phyloP scores from a whole-genome alignment of 2,888 invertebrate genomes.

The Limnephilus auricula region DNA sequence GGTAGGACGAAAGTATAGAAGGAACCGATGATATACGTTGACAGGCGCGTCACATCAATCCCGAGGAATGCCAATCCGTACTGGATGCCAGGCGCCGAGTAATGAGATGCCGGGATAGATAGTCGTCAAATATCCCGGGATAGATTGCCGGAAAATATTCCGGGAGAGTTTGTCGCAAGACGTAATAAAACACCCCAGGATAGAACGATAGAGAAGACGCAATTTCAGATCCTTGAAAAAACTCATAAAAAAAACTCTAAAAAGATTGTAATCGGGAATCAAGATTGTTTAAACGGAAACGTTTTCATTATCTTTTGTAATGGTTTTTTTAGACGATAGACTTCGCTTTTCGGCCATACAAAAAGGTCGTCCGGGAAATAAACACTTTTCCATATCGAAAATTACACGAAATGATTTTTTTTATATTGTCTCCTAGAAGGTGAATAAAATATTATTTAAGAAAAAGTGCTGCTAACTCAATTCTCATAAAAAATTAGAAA shows the following conservation, averaged over 20 bases:
- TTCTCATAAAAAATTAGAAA: too few relatives aligned
- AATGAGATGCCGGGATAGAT: conserved; percentile 2
- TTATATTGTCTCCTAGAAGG: too few relatives aligned
- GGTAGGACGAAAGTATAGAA: neutral
- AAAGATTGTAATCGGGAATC: neutral
- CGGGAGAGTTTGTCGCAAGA: neutral
- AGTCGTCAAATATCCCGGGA: neutral
- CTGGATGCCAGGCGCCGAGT: neutral
- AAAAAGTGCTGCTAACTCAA: too few relatives aligned
- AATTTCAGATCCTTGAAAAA: neutral
- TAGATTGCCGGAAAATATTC: neutral
- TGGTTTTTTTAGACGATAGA: neutral
- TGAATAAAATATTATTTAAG: too few relatives aligned
- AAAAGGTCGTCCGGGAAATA: too few relatives aligned
- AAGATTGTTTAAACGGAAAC: neutral
- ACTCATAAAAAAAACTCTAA: neutral
- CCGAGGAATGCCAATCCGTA: neutral
- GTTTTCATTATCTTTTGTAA: neutral
- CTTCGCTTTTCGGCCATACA: too few relatives aligned
- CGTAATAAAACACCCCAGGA: neutral
- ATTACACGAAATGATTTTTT: too few relatives aligned
- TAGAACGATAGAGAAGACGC: neutral
- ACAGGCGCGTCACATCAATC: conserved; percentile 2
- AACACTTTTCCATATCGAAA: too few relatives aligned
- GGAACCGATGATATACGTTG: neutral